Conservation (phyloP, 2,113 vertebrate species). For the Ceratotherium simum region DNA sequence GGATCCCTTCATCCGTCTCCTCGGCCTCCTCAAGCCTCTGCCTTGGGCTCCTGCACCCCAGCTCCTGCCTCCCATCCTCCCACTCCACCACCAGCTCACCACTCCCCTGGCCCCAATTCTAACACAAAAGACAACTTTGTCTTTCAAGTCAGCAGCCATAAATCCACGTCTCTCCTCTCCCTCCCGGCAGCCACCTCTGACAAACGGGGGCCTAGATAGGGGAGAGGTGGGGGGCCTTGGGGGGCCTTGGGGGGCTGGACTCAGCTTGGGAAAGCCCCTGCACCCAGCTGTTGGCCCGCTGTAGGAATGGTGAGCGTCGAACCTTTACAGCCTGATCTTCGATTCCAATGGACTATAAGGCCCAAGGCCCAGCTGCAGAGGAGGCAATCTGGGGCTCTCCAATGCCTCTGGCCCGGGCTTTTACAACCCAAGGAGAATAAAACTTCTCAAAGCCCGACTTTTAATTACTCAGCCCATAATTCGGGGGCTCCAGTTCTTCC, state of each 20-base stretch:
- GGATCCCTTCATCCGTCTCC: conserved; percentile 58
- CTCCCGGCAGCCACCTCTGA: conserved; percentile 70
- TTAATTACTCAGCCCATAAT: background rate
- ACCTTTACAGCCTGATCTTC: conserved; percentile 72
- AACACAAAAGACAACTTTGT: conserved; percentile 83
- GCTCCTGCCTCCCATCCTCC: conserved; percentile 33
- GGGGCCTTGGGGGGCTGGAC: background rate
- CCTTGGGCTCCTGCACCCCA: conserved; percentile 53
- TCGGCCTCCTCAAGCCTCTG: background rate
- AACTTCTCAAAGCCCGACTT: background rate
- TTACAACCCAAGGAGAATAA: conserved; percentile 45
- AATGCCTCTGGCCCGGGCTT: background rate
- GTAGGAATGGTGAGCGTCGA: background rate
- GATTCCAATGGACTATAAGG: conserved; percentile 1
- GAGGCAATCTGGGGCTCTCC: background rate
- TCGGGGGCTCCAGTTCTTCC: background rate
- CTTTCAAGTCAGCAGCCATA: conserved; percentile 81
- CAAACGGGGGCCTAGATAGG: conserved; percentile 51
- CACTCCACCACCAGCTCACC: conserved; percentile 63
- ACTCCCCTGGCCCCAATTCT: conserved; percentile 50
- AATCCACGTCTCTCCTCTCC: conserved; percentile 70
- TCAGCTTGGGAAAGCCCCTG: conserved; percentile 64
- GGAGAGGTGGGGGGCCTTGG: background rate
- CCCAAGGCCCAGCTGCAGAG: background rate
- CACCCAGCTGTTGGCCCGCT: conserved; percentile 10